phyloP scores from a whole-genome alignment of 35 echinoderm and acorn worm species.

The Ptychodera flava region DNA sequence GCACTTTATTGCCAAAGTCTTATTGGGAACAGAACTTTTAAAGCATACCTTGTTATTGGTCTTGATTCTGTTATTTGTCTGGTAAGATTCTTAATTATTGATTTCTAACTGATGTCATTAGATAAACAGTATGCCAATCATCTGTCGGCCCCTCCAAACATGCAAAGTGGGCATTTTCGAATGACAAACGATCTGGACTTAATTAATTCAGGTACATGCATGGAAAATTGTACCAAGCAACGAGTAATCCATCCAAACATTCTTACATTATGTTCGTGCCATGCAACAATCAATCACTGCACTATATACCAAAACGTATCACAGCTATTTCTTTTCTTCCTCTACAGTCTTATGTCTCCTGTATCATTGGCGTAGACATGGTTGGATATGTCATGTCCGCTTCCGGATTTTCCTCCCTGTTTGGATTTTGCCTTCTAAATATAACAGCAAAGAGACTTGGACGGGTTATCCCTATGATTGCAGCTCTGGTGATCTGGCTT shows the following conservation, averaged over 20 bases:
- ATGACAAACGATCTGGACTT: not conserved
- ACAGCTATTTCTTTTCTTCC: not conserved
- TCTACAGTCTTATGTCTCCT: not conserved
- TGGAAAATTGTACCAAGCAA: too few species aligned
- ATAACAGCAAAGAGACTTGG: not conserved
- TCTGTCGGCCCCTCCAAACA: not conserved
- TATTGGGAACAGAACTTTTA: not conserved
- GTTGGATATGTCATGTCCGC: not conserved
- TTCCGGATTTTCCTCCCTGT: not conserved
- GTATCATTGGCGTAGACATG: not conserved
- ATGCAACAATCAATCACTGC: not conserved
- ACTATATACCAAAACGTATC: not conserved
- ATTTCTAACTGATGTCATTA: not conserved
- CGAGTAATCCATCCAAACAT: too few species aligned
- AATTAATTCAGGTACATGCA: too few species aligned
- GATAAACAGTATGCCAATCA: not conserved
- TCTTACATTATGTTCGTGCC: not conserved
- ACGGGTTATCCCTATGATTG: not conserved
- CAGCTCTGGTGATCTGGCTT: not conserved
- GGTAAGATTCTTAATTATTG: too few species aligned
- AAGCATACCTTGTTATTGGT: too few species aligned
- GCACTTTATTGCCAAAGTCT: not conserved
- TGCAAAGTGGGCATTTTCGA: not conserved
- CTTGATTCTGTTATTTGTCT: too few species aligned
- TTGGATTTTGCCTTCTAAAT: not conserved